These are phyloP conservation scores for Nasonia longicornis DNA, from an alignment of 1,140 invertebrate species.

Conservation along the genomic window DNA sequence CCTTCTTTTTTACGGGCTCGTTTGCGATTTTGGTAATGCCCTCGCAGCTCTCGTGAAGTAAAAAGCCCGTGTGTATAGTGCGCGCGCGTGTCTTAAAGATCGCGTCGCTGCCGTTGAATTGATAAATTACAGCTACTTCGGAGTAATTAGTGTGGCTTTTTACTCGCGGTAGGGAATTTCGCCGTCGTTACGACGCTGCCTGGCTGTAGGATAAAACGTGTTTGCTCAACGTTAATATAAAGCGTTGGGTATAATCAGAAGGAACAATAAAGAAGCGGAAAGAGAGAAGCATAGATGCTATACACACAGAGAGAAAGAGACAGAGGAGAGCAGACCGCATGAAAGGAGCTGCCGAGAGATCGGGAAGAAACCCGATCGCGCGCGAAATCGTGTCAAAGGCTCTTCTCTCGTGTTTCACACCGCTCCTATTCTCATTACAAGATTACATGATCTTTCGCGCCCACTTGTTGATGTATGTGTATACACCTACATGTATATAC, in stretches of 20 bases:
- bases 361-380: conserved; percentile 36
- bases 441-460: conserved; percentile 46
- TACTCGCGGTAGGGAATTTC: background rate
- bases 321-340: background rate
- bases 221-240: background rate
- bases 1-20: conserved; percentile 2
- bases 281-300: background rate
- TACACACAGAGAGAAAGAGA: no score
- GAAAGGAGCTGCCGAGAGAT: background rate
- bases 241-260: background rate
- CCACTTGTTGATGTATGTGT: conserved; percentile 26
- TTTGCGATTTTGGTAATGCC: conserved; percentile 40
- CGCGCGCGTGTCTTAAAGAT: background rate
- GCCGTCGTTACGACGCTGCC: no score
- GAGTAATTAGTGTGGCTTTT: conserved; percentile 21
- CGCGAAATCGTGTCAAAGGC: conserved; percentile 39
- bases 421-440: conserved; percentile 35
- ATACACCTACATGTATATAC: background rate
- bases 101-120: conserved; percentile 27
- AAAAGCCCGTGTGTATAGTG: background rate
- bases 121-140: conserved; percentile 34
- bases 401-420: conserved; percentile 31
- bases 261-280: background rate
- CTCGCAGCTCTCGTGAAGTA: conserved; percentile 21
- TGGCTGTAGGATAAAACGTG: no score